Evolutionary conservation across 1,140 invertebrate species (phyloP), one percentile per base, ranked within the genome.

Genomic region (Kradibia gibbosae): DNA sequence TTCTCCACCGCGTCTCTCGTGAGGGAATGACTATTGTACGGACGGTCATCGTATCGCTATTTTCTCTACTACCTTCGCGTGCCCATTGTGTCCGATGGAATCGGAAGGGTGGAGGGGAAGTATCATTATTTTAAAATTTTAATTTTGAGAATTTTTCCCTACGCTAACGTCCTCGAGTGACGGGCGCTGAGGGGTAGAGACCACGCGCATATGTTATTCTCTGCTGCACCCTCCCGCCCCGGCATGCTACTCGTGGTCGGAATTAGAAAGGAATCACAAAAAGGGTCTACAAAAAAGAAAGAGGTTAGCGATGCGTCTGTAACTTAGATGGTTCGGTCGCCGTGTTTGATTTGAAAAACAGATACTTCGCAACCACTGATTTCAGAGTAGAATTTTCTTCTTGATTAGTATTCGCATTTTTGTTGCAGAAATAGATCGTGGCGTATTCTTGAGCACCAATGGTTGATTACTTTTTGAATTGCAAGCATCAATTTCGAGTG

Each of bases 21-120:
- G 62, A 67, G 34, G 34, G 62, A 65, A 67, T n/a, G 62, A 67
- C 62, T 36, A 34, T 67, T 22, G 20, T 36, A 39, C n/a, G n/a
- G 20, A 39, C 20, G 34, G 15, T 15, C n/a, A n/a, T n/a, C n/a
- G n/a, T n/a, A n/a, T n/a, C n/a, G n/a, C n/a, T n/a, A n/a, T n/a
- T n/a, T n/a, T n/a, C n/a, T n/a, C n/a, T n/a, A n/a, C n/a, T n/a
- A n/a, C n/a, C n/a, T n/a, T n/a, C n/a, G n/a, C n/a, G n/a, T n/a
- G n/a, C n/a, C n/a, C n/a, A n/a, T n/a, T n/a, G n/a, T n/a, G n/a
- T n/a, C n/a, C n/a, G n/a, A n/a, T n/a, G n/a, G n/a, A n/a, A n/a
- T n/a, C n/a, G n/a, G n/a, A n/a, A n/a, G n/a, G n/a, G n/a, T n/a
- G n/a, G n/a, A n/a, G n/a, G n/a, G n/a, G n/a, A n/a, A n/a, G n/a